Percentiles rank a stretch among this genome's conserved stretches.
Evolutionary conservation across 2,888 invertebrate genomes (phyloP).

Genomic region (Cactoblastis cactorum): DNA sequence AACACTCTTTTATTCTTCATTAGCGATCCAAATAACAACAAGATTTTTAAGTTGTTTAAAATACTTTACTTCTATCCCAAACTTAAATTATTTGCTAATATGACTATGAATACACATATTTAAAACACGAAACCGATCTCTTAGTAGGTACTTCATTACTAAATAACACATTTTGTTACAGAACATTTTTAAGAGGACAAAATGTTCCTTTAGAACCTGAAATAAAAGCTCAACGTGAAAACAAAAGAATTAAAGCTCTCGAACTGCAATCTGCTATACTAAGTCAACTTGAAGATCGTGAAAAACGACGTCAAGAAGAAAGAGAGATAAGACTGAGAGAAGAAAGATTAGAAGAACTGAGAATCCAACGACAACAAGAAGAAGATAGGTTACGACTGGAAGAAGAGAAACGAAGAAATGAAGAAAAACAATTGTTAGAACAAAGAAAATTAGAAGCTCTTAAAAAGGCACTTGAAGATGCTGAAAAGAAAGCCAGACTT

Average conservation of each 20-base stretch:
- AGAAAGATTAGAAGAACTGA: slow-evolving; percentile 89
- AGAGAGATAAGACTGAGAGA: slow-evolving; percentile 85
- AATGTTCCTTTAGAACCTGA: slow-evolving; percentile 90
- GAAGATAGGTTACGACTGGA: slow-evolving; percentile 84
- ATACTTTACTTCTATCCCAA: too few relatives aligned
- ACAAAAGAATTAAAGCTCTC: slow-evolving; percentile 88
- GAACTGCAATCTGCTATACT: slow-evolving; percentile 93
- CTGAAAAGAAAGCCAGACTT: slow-evolving; percentile 85
- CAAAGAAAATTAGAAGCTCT: slow-evolving; percentile 86
- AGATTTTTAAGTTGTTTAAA: too few relatives aligned
- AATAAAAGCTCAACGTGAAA: slow-evolving; percentile 89
- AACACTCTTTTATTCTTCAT: too few relatives aligned
- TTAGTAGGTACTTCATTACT: slow-evolving; percentile 3
- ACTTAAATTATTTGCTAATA: too few relatives aligned
- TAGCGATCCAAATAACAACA: too few relatives aligned
- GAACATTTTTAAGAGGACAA: slow-evolving; percentile 89
- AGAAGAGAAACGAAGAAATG: slow-evolving; percentile 82
- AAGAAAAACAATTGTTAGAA: slow-evolving; percentile 86
- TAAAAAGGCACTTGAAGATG: slow-evolving; percentile 87
- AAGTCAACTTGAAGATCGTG: slow-evolving; percentile 90
- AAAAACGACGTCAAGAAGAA: slow-evolving; percentile 86
- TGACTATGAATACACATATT: too few relatives aligned
- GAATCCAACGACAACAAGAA: slow-evolving; percentile 86
- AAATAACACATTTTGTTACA: slow-evolving; percentile 39
- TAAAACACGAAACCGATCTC: too few relatives aligned